Evolutionary conservation across 2,888 invertebrate genomes (phyloP).

Genomic region (Cyclophora albipunctata): DNA sequence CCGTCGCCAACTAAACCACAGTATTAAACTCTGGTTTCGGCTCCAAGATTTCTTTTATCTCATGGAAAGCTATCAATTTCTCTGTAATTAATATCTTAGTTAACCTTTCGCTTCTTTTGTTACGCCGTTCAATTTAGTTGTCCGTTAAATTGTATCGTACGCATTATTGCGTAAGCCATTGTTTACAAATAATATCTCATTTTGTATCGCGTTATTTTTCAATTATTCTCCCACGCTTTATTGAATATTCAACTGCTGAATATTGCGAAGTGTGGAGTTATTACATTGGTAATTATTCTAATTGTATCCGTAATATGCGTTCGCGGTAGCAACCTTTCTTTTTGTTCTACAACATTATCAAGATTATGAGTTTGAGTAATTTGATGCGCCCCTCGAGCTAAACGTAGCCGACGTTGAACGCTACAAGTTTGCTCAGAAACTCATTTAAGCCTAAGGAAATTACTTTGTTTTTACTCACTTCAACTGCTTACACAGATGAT

Average conservation of each 20-base stretch:
- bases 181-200: conserved; percentile 26
- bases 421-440: conserved; percentile 1
- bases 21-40: conserved; percentile 54
- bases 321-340: conserved; percentile 38
- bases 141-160: conserved; percentile 23
- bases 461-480: conserved; percentile 1
- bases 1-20: conserved; percentile 46
- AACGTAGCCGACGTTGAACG: conserved; percentile 6
- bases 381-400: conserved; percentile 12
- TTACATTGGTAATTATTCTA: conserved; percentile 55
- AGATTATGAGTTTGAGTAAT: conserved; percentile 26
- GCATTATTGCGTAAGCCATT: conserved; percentile 30
- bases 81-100: conserved; percentile 24
- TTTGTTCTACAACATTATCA: conserved; percentile 37
- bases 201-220: conserved; percentile 35
- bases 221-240: conserved; percentile 51
- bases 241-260: conserved; percentile 48
- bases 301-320: conserved; percentile 39
- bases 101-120: conserved; percentile 6
- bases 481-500: background rate
- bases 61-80: conserved; percentile 36
- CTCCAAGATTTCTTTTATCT: conserved; percentile 37
- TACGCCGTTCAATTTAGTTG: background rate
- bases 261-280: conserved; percentile 34
- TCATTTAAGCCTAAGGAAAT: conserved; percentile 9